These are phyloP conservation scores for Helicoverpa zea DNA, from an alignment of 1,140 invertebrate species.

Conservation along the genomic window DNA sequence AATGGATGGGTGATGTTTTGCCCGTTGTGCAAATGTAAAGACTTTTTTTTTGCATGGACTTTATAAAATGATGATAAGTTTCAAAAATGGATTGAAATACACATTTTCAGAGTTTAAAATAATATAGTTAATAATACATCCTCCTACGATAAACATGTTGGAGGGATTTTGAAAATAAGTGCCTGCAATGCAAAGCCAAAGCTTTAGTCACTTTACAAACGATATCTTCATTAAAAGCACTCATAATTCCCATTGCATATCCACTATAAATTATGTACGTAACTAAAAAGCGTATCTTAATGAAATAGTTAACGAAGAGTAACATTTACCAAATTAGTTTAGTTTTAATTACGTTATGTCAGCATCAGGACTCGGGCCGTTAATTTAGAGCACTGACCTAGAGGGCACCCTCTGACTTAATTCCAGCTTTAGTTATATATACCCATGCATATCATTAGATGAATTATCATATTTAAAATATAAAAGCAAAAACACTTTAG, in stretches of 20 bases:
- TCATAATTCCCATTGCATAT: not conserved
- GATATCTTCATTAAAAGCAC: not conserved
- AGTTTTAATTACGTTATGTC: constrained; percentile 35
- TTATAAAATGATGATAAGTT: too few relatives aligned
- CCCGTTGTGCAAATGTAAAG: constrained; percentile 21
- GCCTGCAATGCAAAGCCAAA: too few relatives aligned
- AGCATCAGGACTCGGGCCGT: constrained; percentile 22
- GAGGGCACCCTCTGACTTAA: constrained; percentile 11
- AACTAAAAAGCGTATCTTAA: constrained; percentile 12
- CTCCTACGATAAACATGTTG: too few relatives aligned
- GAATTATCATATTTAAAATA: constrained; percentile 4
- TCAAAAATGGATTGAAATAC: too few relatives aligned
- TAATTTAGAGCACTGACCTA: constrained; percentile 22
- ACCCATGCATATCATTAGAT: constrained; percentile 17
- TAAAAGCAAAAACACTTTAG: constrained; percentile 1
- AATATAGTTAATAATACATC: too few relatives aligned
- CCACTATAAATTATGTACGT: not conserved
- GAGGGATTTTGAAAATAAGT: too few relatives aligned
- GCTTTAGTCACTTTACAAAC: too few relatives aligned
- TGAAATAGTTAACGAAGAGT: constrained; percentile 12
- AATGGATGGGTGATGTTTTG: constrained; percentile 43
- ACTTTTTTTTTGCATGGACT: constrained; percentile 8
- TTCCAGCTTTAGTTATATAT: constrained; percentile 5
- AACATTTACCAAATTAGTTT: constrained; percentile 35
- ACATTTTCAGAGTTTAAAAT: too few relatives aligned